Conservation (phyloP, 2,888 invertebrate genomes). For the Caenorhabditis auriculariae region DNA sequence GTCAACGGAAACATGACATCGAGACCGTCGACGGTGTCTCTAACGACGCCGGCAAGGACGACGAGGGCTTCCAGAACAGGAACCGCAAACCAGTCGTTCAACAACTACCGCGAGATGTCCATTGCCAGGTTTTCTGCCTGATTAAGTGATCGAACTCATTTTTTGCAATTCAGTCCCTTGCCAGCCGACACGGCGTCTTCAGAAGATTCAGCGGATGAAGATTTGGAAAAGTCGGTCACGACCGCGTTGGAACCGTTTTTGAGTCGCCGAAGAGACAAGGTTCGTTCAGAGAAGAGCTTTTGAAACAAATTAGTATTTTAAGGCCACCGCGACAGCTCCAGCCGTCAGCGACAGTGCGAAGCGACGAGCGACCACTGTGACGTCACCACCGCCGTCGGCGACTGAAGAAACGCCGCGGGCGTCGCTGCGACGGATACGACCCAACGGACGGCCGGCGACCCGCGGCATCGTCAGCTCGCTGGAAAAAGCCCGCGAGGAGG, state of each 20-base stretch:
- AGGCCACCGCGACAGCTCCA: background rate
- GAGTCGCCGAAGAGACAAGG: background rate
- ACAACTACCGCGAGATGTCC: background rate
- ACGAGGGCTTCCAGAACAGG: background rate
- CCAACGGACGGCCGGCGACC: background rate
- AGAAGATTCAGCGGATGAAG: slow-evolving; percentile 25
- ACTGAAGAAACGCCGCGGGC: background rate
- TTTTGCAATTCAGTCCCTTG: slow-evolving; percentile 22
- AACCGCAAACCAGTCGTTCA: background rate
- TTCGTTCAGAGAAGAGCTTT: background rate
- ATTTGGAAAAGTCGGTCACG: background rate
- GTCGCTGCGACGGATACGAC: background rate
- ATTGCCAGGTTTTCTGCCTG: background rate
- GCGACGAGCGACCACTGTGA: background rate
- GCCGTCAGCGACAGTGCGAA: background rate
- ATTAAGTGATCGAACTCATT: no score
- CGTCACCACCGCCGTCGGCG: background rate
- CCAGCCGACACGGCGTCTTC: slow-evolving; percentile 20
- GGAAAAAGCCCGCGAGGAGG: slow-evolving; percentile 4
- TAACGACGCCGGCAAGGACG: background rate
- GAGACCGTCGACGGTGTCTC: background rate
- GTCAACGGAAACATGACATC: no score
- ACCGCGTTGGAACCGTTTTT: background rate
- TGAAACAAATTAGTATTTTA: background rate
- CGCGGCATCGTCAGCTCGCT: background rate